A percentile compares a stretch with the other conserved stretches of the same genome.
Evolutionary conservation across 2,888 invertebrate species (phyloP).

Genomic region (Sericinus montela): DNA sequence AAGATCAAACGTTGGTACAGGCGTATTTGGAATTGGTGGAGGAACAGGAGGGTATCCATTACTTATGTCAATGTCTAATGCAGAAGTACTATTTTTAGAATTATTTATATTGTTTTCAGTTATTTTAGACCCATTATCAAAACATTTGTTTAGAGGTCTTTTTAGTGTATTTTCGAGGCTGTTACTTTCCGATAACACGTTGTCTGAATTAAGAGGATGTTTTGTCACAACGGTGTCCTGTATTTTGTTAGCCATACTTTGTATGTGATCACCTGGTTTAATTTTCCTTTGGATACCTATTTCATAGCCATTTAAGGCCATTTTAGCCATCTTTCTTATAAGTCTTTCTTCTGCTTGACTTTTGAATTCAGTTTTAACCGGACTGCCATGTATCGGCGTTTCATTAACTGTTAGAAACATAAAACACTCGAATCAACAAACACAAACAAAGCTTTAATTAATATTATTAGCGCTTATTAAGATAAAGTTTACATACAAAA

Average conservation of each 20-base stretch:
- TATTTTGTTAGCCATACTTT: conserved; percentile 74
- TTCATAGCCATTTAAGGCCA: conserved; percentile 75
- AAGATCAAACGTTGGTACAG: conserved; percentile 55
- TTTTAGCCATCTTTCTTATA: conserved; percentile 74
- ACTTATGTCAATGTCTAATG: conserved; percentile 23
- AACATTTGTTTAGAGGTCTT: conserved; percentile 44
- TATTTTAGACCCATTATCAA: conserved; percentile 51
- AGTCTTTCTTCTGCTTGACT: conserved; percentile 73
- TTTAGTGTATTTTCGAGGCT: conserved; percentile 51
- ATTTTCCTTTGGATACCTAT: conserved; percentile 76
- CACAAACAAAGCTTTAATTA: conserved; percentile 15
- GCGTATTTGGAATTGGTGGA: conserved; percentile 63
- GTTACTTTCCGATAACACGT: conserved; percentile 48
- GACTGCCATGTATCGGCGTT: conserved; percentile 42
- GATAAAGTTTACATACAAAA: not conserved
- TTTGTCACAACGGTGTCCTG: conserved; percentile 76
- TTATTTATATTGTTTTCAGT: conserved; percentile 40
- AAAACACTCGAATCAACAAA: conserved; percentile 13
- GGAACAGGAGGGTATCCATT: conserved; percentile 49
- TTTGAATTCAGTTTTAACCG: conserved; percentile 63
- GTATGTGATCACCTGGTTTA: conserved; percentile 73
- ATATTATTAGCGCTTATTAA: conserved; percentile 7
- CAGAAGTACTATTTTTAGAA: conserved; percentile 19
- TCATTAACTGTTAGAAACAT: conserved; percentile 71
- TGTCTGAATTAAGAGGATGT: conserved; percentile 68